Conservation (phyloP, 2,113 vertebrate species). For the Hoplias malabaricus region DNA sequence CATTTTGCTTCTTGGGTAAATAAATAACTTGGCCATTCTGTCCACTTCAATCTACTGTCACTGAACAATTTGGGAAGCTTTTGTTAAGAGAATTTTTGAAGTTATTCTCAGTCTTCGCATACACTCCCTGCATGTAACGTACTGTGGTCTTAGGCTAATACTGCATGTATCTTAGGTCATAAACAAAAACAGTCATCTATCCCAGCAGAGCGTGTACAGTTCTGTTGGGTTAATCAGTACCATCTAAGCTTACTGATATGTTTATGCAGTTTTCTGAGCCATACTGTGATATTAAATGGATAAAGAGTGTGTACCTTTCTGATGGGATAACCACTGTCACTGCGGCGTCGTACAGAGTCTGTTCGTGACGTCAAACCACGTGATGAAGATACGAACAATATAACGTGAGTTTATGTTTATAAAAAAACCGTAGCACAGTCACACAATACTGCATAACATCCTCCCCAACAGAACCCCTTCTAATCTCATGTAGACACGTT, state of each 20-base stretch:
- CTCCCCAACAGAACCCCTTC: constrained; percentile 3
- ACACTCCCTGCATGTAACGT: background rate
- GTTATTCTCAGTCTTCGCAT: background rate
- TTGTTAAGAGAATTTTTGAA: background rate
- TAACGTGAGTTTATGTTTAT: constrained; percentile 69
- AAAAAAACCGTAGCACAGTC: constrained; percentile 17
- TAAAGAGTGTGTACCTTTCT: constrained; percentile 79
- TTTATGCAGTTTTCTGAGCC: constrained; percentile 50
- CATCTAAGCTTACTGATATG: constrained; percentile 19
- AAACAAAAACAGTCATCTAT: background rate
- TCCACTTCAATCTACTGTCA: background rate
- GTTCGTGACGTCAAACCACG: constrained; percentile 81
- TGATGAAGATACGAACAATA: constrained; percentile 75
- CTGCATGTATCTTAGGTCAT: background rate
- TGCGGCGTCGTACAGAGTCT: constrained; percentile 84
- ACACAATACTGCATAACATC: constrained; percentile 42
- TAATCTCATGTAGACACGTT: background rate
- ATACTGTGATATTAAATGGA: constrained; percentile 70
- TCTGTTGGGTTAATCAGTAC: background rate
- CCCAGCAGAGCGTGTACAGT: background rate
- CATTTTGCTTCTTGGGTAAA: background rate
- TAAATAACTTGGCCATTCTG: background rate
- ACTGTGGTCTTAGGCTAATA: too few relatives aligned
- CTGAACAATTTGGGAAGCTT: background rate
- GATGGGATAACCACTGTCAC: constrained; percentile 85